Evolutionary conservation across 2,797 vertebrate genomes (phyloP), one percentile per base, ranked within the genome.

Genomic region (Acrossocheilus wenchowensis): DNA sequence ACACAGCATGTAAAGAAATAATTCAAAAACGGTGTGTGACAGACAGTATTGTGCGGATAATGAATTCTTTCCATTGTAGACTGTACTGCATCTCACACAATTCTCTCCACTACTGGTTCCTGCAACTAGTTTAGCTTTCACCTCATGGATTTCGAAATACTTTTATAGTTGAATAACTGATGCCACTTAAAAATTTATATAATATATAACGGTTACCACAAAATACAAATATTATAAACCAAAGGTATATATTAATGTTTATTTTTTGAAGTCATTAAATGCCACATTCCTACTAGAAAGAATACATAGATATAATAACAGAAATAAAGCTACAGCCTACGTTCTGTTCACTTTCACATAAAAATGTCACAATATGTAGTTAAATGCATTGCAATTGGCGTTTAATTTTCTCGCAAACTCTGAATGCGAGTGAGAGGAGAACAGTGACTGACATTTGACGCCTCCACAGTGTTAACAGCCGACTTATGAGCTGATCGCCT

Each of bases 401-500:
- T 80, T 80, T 80, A 6, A 45, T 80, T 45, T 23, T 68, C n/a
- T 48, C 69, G 74, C 50, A 77, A 82, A 41, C 26, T 75, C 26
- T 68, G 21, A 75, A 86, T 60, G 50, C 41, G 45, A 66, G 72
- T 68, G 62, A 82, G 71, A 50, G 26, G 60, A 50, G 21, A 64
- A 50, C 79, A 83, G n/a, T 36, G 60, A 84, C 78, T 85, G 82
- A 85, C 60, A 81, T 73, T 41, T 50, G 72, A 48, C 43, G 10
- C 52, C 78, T 41, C 54, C 52, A 50, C n/a, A 34, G 78, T 83
- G 41, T 84, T 81, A 52, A 85, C 41, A 81, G 52, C 54, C 75
- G 82, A 45, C 21, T 50, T n/a, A 57, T 71, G 39, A 81, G 48
- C 78, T 68, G 45, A 77, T 84, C n/a, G 71, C 60, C 41, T 77